A percentile compares a stretch with the other conserved stretches of the same genome.
phyloP scores from a whole-genome alignment of 2,888 invertebrate genomes.

The Apamea epomidion region DNA sequence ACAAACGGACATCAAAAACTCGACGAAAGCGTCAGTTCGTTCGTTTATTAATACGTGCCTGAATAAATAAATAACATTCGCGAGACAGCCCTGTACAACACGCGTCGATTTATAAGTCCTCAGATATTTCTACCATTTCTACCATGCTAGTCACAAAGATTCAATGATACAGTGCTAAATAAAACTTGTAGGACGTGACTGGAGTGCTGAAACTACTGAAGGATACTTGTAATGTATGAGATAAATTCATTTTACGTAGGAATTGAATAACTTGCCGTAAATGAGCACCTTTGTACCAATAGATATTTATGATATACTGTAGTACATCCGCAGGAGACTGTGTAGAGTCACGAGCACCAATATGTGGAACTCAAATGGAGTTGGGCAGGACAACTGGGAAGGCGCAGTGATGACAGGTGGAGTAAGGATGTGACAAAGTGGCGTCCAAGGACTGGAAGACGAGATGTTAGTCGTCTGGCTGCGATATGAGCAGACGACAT shows the following conservation, averaged over 20 bases:
- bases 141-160: constrained; percentile 61
- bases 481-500: too few species aligned
- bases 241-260: constrained; percentile 7
- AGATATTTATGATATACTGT: not conserved
- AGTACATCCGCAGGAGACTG: not conserved
- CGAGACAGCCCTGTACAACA: constrained; percentile 44
- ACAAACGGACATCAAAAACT: constrained; percentile 40
- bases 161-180: constrained; percentile 69
- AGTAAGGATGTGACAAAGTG: too few species aligned
- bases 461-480: too few species aligned
- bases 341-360: too few species aligned
- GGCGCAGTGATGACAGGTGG: too few species aligned
- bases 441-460: too few species aligned
- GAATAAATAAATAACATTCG: constrained; percentile 29
- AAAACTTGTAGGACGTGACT: constrained; percentile 66
- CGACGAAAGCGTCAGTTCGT: not conserved
- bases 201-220: constrained; percentile 43
- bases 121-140: constrained; percentile 56
- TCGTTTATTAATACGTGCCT: constrained; percentile 10
- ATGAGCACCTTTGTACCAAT: constrained; percentile 10
- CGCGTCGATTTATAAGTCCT: constrained; percentile 63
- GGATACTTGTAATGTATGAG: constrained; percentile 10
- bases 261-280: not conserved
- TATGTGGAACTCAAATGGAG: too few species aligned
- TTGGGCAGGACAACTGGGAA: too few species aligned